phyloP scores from a whole-genome alignment of 1,140 invertebrate species.

The Lepidotrigona ventralis region DNA sequence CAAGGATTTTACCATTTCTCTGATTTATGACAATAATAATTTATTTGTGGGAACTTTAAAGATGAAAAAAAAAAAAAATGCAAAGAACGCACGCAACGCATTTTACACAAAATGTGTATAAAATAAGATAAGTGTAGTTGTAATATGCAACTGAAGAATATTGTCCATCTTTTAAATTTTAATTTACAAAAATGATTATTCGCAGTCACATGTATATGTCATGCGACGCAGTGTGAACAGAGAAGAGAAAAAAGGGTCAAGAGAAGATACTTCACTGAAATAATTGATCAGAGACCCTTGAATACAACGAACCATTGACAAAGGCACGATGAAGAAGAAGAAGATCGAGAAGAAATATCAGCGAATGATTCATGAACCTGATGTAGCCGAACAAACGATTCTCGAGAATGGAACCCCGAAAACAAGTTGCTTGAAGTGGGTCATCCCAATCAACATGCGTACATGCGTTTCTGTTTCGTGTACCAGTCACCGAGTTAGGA shows the following conservation, averaged over 20 bases:
- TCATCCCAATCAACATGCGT: constrained; percentile 42
- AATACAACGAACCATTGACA: neutral
- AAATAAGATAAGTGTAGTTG: neutral
- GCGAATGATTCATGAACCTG: constrained; percentile 18
- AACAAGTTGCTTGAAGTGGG: constrained; percentile 54
- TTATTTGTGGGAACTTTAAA: no score
- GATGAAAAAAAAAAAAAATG: neutral
- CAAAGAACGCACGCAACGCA: neutral
- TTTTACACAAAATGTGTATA: neutral
- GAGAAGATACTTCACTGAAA: neutral
- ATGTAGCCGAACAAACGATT: constrained; percentile 39
- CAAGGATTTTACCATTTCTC: neutral
- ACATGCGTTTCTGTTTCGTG: constrained; percentile 43
- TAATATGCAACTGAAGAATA: neutral
- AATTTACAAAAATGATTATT: neutral
- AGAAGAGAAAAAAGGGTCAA: neutral
- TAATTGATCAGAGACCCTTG: neutral
- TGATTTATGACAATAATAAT: neutral
- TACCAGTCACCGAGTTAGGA: constrained; percentile 53
- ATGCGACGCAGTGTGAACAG: neutral
- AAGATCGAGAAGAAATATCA: constrained; percentile 17
- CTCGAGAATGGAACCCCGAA: constrained; percentile 39
- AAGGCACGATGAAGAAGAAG: neutral
- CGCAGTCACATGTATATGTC: neutral
- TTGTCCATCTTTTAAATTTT: neutral